Evolutionary conservation across 2,888 invertebrate genomes (phyloP).

Genomic region (Eueremaeus valkanovi): DNA sequence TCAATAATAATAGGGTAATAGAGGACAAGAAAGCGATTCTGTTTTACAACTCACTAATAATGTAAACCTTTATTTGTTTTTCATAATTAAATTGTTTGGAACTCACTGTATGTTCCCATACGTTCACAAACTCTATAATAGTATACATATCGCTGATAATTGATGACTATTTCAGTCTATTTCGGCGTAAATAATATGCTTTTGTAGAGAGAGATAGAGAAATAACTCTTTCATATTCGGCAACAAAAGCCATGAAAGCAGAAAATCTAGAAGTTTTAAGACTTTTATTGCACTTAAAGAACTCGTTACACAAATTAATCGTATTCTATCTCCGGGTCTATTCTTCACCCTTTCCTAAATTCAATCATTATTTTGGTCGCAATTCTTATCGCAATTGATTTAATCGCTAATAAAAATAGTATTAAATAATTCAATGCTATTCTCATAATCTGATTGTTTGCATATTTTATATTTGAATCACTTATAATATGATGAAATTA

Average conservation of each 20-base stretch:
- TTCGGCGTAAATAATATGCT: neutral
- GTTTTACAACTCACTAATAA: conserved; percentile 7
- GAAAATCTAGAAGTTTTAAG: conserved; percentile 1
- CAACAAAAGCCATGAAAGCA: neutral
- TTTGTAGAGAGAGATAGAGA: neutral
- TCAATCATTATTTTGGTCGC: neutral
- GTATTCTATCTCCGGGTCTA: conserved; percentile 23
- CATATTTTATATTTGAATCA: neutral
- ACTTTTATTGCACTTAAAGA: conserved; percentile 15
- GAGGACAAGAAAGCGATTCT: neutral
- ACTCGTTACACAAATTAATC: conserved; percentile 23
- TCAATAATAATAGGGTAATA: neutral
- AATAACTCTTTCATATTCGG: neutral
- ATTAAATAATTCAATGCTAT: neutral
- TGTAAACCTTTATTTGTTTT: conserved; percentile 9
- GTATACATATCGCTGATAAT: neutral
- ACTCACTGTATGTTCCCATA: too few relatives aligned
- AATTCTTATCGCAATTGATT: conserved; percentile 2
- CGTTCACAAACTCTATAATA: neutral
- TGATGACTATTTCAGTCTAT: neutral
- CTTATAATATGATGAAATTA: too few relatives aligned
- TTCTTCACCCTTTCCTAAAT: neutral
- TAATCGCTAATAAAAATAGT: neutral
- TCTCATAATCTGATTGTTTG: neutral
- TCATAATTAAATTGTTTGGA: conserved; percentile 15